phyloP scores from a whole-genome alignment of 1,140 invertebrate species.

The Aphaenogaster floridana region DNA sequence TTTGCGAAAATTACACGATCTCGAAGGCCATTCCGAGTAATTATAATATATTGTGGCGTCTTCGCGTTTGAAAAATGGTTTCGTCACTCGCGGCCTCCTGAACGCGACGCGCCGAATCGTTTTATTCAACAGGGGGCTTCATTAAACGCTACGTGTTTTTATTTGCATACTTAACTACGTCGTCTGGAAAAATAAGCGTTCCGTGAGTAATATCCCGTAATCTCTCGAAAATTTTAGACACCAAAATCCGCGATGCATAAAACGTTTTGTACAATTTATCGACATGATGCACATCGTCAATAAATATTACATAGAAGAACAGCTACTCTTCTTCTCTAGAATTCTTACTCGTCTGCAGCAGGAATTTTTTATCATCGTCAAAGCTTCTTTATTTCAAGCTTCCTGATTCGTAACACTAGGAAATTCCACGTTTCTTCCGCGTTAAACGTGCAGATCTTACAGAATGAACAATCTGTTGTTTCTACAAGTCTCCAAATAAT shows the following conservation, averaged over 20 bases:
- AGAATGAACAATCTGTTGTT: background rate
- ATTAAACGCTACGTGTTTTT: slow-evolving; percentile 41
- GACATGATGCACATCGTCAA: background rate
- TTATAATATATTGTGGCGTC: slow-evolving; percentile 61
- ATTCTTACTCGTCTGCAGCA: background rate
- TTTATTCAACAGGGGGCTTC: slow-evolving; percentile 45
- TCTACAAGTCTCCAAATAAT: background rate
- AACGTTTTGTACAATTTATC: background rate
- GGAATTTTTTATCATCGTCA: background rate
- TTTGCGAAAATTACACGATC: slow-evolving; percentile 78
- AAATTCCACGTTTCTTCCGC: background rate
- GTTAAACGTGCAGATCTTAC: background rate
- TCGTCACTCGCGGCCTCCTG: slow-evolving; percentile 37
- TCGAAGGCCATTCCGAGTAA: slow-evolving; percentile 59
- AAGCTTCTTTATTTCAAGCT: background rate
- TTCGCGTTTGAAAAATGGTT: slow-evolving; percentile 50
- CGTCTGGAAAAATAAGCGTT: slow-evolving; percentile 12
- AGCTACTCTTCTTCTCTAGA: background rate
- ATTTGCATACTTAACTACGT: slow-evolving; percentile 30
- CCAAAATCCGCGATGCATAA: background rate
- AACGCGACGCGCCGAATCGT: slow-evolving; percentile 25
- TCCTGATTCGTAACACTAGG: background rate
- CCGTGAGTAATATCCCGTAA: slow-evolving; percentile 6
- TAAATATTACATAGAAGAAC: background rate
- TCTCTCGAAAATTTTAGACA: background rate